Evolutionary conservation across 2,113 vertebrate species (phyloP).

Genomic region (Vidua chalybeata): DNA sequence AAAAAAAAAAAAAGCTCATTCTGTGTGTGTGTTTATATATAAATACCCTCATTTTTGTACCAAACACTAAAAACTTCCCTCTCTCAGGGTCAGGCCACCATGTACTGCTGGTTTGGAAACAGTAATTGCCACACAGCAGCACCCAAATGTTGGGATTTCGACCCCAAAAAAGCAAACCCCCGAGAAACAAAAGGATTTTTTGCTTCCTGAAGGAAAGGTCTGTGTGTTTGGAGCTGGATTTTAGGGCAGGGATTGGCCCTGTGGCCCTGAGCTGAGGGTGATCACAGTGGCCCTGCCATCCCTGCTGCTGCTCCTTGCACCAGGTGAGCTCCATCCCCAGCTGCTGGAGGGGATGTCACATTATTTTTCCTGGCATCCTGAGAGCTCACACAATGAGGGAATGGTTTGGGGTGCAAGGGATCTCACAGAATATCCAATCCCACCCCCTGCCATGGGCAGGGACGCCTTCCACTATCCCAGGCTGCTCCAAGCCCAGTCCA

Average conservation of each 20-base stretch:
- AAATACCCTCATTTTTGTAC: background rate
- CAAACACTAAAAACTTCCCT: background rate
- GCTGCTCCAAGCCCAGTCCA: rapidly evolving
- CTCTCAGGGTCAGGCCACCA: background rate
- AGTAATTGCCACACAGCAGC: background rate
- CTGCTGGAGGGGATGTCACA: background rate
- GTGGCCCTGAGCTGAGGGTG: background rate
- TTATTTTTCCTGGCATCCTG: background rate
- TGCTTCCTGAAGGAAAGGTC: background rate
- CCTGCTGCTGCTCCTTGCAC: background rate
- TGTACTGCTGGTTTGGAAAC: background rate
- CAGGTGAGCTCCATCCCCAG: background rate
- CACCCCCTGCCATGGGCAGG: background rate
- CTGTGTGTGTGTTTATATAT: background rate
- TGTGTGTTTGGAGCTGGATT: background rate
- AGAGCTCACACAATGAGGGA: background rate
- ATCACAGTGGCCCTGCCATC: background rate
- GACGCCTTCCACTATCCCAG: background rate
- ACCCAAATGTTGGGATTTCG: background rate
- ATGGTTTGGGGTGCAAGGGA: background rate
- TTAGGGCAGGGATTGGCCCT: background rate
- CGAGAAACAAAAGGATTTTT: background rate
- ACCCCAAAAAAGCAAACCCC: too few relatives aligned
- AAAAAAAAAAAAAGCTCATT: background rate
- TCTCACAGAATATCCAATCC: background rate